These are phyloP conservation scores for Polylopha cassiicola DNA, from an alignment of 2,888 invertebrate genomes.

Conservation along the genomic window DNA sequence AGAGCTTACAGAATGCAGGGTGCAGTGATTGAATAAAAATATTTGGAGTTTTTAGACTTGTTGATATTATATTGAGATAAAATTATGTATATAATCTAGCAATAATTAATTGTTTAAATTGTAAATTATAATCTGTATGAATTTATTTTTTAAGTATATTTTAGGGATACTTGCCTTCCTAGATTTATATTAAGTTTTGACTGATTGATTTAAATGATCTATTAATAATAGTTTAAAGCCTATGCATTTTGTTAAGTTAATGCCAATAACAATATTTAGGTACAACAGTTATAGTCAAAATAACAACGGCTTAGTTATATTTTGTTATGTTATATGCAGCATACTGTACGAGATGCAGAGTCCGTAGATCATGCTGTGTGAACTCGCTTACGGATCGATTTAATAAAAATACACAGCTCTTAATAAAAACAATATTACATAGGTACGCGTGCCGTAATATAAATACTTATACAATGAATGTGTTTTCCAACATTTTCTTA, in stretches of 20 bases:
- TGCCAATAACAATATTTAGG: constrained; percentile 39
- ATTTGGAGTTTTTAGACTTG: constrained; percentile 31
- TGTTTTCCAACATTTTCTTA: no score
- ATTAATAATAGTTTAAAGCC: constrained; percentile 39
- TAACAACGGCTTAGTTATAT: no score
- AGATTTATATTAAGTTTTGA: constrained; percentile 59
- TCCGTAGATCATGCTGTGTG: no score
- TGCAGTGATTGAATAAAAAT: constrained; percentile 20
- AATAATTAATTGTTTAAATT: constrained; percentile 33
- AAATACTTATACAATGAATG: no score
- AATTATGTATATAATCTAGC: constrained; percentile 55
- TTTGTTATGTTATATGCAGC: no score
- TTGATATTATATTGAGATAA: constrained; percentile 57
- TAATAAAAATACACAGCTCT: no score
- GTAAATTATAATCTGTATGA: constrained; percentile 31
- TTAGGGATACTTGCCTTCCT: constrained; percentile 67
- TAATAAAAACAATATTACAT: no score
- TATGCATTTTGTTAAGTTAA: constrained; percentile 41
- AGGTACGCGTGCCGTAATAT: no score
- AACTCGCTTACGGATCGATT: no score
- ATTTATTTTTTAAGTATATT: constrained; percentile 31
- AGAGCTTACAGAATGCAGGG: constrained; percentile 39
- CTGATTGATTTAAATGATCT: constrained; percentile 67
- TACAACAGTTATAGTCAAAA: constrained; percentile 56
- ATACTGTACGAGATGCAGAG: no score